phyloP scores from a whole-genome alignment of 2,113 vertebrate species.

The Eurypyga helias region DNA sequence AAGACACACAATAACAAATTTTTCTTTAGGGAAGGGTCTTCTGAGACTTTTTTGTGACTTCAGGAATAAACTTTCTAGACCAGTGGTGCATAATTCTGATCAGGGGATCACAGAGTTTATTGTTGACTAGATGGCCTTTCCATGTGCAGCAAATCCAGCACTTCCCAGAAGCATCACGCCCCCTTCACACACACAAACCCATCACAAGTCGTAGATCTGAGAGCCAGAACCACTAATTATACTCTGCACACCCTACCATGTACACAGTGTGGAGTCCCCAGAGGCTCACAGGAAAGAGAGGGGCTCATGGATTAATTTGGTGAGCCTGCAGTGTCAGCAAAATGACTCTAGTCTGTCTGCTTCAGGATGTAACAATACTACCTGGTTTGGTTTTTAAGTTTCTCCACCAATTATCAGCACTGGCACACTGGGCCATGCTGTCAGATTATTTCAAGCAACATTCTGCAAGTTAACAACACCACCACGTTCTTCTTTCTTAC shows the following conservation, averaged over 20 bases:
- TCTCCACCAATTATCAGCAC: not conserved
- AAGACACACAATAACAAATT: not conserved
- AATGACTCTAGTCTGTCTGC: not conserved
- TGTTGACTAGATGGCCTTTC: not conserved
- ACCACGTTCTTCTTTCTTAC: rapidly evolving
- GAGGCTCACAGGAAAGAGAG: not conserved
- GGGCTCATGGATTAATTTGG: not conserved
- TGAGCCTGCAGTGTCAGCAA: not conserved
- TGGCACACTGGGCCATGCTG: not conserved
- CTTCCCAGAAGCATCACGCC: not conserved
- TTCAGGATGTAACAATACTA: not conserved
- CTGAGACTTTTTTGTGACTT: not conserved
- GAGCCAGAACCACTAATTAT: not conserved
- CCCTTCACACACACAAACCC: not conserved
- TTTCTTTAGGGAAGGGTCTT: not conserved
- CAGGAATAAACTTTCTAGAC: not conserved
- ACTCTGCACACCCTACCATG: not conserved
- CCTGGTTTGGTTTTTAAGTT: not conserved
- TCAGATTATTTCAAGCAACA: not conserved
- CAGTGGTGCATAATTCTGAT: not conserved
- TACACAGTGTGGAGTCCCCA: not conserved
- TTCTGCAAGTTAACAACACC: not conserved
- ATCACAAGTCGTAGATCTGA: not conserved
- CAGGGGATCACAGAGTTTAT: not conserved
- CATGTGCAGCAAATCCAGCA: not conserved